Base-by-base conservation (phyloP, 2,113 vertebrate species). In the Phyllopteryx taeniolatus region DNA sequence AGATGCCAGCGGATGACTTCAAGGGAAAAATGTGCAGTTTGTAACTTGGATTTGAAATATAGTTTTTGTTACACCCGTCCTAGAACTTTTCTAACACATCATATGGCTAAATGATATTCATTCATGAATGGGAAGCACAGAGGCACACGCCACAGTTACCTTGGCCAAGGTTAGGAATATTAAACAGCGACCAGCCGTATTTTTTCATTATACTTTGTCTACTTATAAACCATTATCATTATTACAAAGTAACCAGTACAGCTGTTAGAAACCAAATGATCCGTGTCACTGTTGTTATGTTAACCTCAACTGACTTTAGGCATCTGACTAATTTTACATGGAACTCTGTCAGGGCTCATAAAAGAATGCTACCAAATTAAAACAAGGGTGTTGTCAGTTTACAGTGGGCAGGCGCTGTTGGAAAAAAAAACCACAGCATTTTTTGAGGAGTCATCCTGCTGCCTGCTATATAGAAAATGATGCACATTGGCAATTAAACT, bases 161-260 rank as follows among this genome's bases (percentile, higher is more conserved):
- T 79, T 75, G 59, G 74, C 68, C 79, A 85, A 79, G 74, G 63
- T 81, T 72, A 76, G 51, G 22, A 49, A 46, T 54, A 79, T 71
- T 76, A 78, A 39, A 82, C 71, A 76, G 69, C 72, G 27, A 73
- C 70, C 51, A 67, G 64, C 31, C 20, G 33, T 71, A 56, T 72
- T 77, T 80, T 83, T 74, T 78, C 53, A 69, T 80, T 80, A 65
- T 27, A 66, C 43, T 65, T 75, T 64, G 33, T 67, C 61, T 77
- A 73, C 75, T 75, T 70, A 59, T 51, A 66, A 22, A 75, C 35
- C 65, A 76, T 78, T 81, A 77, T 75, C 71, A 78, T 77, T 78
- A 82, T 66, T 70, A 13, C 51, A 71, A 65, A 83, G 44, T 62
- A 72, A 78, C n/a, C 20, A 7, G 61, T 43, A 73, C 61, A 77